Base-by-base conservation (phyloP, 2,888 invertebrate genomes). In the Allophyes oxyacanthae region DNA sequence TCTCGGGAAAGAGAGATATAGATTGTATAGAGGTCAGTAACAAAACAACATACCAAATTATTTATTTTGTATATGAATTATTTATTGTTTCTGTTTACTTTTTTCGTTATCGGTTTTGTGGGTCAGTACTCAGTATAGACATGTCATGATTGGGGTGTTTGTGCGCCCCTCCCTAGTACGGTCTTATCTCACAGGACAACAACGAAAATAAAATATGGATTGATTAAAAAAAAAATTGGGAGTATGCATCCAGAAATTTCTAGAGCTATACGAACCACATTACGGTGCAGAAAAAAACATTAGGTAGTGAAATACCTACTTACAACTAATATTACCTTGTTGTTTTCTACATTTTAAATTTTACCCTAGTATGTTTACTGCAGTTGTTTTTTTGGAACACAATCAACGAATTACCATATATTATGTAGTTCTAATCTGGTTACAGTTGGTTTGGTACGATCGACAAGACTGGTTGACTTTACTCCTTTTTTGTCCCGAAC, bases 41-140 rank as follows among this genome's bases (percentile, higher is more conserved):
- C 86, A 87, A 85, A 90, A 88, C 86, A 90, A 87, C 81, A 83
- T 86, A n/a, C n/a, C n/a, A n/a, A 82, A 82, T 75, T 84, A 80
- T 87, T 84, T 86, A 84, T 89, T 87, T 83, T 75, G 84, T 81
- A 72, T 70, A 67, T 89, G 83, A 86, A 88, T 90, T 84, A 92
- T 90, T 88, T 85, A 89, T 91, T 83, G 72, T 77, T 78, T 75
- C 73, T 87, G 85, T 93, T 91, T 91, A 89, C 89, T 91, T 92
- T 91, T 90, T 83, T 86, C 78, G 84, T 86, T 92, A 92, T 89
- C 91, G 64, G 63, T 70, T 85, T 89, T 89, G 77, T 91, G 81
- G 92, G 91, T 91, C 88, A 91, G 82, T 83, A 76, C n/a, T n/a
- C n/a, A n/a, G n/a, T 45, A 60, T 43, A 60, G 85, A 84, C 69